phyloP scores from a whole-genome alignment of 2,888 invertebrate genomes.

The Megalurothrips usitatus region DNA sequence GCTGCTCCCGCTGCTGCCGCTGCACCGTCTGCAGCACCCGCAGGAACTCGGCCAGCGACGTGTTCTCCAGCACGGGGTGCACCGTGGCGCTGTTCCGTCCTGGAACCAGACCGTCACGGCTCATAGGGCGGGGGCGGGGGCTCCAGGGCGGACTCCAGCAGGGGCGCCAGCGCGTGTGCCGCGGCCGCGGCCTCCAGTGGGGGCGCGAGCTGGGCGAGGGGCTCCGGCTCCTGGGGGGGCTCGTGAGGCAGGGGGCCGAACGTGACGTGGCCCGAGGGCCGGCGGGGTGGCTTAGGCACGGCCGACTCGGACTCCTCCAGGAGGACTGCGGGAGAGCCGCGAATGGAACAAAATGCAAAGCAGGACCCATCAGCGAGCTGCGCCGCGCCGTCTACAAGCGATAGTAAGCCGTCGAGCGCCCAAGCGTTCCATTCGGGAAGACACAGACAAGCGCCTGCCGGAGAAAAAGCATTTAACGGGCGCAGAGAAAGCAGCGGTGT shows the following conservation, averaged over 20 bases:
- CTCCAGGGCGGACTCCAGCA: not conserved
- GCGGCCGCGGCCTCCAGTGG: not conserved
- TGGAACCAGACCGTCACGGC: conserved; percentile 1
- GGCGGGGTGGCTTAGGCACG: not conserved
- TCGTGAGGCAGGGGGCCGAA: not conserved
- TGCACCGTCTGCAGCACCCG: conserved; percentile 7
- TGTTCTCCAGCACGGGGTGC: conserved; percentile 22
- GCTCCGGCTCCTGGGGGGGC: not conserved
- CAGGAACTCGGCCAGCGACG: conserved; percentile 25
- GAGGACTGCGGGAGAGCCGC: not conserved
- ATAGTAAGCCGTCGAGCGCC: too few relatives aligned
- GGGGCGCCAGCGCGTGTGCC: not conserved
- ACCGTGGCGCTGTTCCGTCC: conserved; percentile 21
- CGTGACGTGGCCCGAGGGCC: not conserved
- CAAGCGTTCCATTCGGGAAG: too few relatives aligned
- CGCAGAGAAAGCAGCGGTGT: too few relatives aligned
- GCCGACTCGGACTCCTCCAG: not conserved
- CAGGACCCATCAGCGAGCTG: too few relatives aligned
- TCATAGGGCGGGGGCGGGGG: not conserved
- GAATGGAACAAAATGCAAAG: not conserved
- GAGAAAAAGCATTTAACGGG: too few relatives aligned
- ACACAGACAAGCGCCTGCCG: too few relatives aligned
- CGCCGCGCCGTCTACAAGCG: too few relatives aligned
- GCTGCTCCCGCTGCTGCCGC: not conserved
- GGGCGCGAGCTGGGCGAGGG: not conserved